Base-by-base conservation (phyloP, 2,797 vertebrate genomes). In the Sebastes paucispinis region DNA sequence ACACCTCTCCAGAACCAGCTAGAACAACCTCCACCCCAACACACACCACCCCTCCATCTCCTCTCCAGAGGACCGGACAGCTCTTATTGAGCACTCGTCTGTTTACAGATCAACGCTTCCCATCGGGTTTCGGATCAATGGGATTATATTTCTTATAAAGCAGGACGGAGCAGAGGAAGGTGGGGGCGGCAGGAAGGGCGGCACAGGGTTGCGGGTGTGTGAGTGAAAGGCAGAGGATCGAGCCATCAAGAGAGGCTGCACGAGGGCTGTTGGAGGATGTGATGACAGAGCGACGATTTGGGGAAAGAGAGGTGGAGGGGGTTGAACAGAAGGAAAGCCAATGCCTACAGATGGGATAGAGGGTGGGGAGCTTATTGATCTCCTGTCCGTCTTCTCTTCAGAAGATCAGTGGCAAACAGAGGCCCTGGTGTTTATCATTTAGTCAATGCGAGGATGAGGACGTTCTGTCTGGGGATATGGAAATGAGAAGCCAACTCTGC, bases 101-200 rank as follows among this genome's bases (percentile, higher is more conserved):
- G 94, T 94, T 95, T 95, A 94, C 93, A 94, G 89, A 94, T 92
- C 91, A 92, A 79, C 86, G 80, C 87, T 89, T 94, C 92, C 91
- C 92, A 92, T 92, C 73, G 86, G 92, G 84, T 93, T 95, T 91
- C 47, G 83, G 94, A 95, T 96, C 95, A 93, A 94, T 95, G 80
- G 88, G 91, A 94, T 95, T 95, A 93, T 92, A 93, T 94, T 95
- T 94, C 90, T 89, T 91, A 93, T 91, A 91, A 93, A 92, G 88
- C 79, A 65, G 89, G 87, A 90, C 24, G 50, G 80, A 77, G 81
- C 70, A 58, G 80, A 29, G 65, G 82, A 75, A 69, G 69, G 68
- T 59, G 79, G 69, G 68, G 70, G 78, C 2, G 55, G 80, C 55
- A 18, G 65, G 69, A 76, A 63, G 81, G 79, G 73, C 14, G 58